Base-by-base conservation (phyloP, 2,113 vertebrate species). In the Hippocampus mohnikei region DNA sequence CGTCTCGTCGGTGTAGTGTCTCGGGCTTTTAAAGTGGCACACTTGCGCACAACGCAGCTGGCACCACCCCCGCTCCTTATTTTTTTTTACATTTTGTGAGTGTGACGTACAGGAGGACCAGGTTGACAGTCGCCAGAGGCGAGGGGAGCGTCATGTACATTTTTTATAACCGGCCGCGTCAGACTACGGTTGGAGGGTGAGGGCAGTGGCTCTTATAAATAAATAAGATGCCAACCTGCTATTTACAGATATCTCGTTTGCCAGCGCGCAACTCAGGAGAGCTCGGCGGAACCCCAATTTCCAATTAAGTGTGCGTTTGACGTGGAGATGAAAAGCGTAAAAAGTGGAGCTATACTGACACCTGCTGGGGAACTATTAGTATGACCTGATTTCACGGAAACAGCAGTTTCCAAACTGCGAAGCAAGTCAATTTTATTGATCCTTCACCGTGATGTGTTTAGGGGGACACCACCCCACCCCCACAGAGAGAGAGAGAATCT, bases 161-260 rank as follows among this genome's bases (percentile, higher is more conserved):
- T 70, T 73, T 70, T 61, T 66, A 42, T 50, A n/a, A 41, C 52
- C 37, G 66, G 33, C 53, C 44, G 42, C 12, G 20, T 16, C 46
- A 13, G 25, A 29, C 13, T 18, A 25, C 18, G 18, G 46, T 25
- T 67, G 46, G 21, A 53, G 52, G 29, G 67, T 52, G 64, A 18
- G 3, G 37, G n/a, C 20, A 63, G 42, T 21, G 48, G 33, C 53
- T 69, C 27, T 69, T 69, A 79, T 82, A 71, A 72, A 84, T 48
- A 76, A 80, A 75, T 65, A 79, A 83, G 79, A 79, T 67, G 76
- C 76, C 67, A 78, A 76, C 76, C 82, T 87, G 83, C 88, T 88
- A 89, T 91, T 90, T 90, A 83, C 84, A 91, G 90, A 90, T 83
- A 88, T 78, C 41, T 64, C 73, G 76, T 86, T 85, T 73, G 67